Evolutionary conservation across 1,140 invertebrate species (phyloP).

Genomic region (Aphaenogaster floridana): DNA sequence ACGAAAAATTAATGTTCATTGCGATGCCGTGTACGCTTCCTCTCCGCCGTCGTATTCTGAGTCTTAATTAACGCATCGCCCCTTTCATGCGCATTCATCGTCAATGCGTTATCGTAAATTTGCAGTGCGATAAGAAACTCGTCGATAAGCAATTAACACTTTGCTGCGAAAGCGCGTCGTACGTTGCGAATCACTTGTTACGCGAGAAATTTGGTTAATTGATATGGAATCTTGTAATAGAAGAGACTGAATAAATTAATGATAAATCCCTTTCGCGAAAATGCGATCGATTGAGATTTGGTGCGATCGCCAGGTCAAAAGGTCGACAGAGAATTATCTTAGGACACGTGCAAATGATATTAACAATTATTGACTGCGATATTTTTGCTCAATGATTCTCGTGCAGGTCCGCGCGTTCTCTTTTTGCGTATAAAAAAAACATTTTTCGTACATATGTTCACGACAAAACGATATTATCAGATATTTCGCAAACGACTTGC

Average conservation of each 20-base stretch:
- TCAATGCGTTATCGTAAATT: slow-evolving; percentile 45
- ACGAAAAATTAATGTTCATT: slow-evolving; percentile 37
- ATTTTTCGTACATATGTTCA: neutral
- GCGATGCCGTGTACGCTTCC: neutral
- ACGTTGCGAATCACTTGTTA: slow-evolving; percentile 17
- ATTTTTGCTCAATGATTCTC: slow-evolving; percentile 19
- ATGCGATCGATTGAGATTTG: slow-evolving; percentile 37
- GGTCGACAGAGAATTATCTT: slow-evolving; percentile 36
- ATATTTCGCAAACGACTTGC: slow-evolving; percentile 28
- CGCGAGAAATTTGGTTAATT: slow-evolving; percentile 45
- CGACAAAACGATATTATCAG: slow-evolving; percentile 2
- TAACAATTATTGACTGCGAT: slow-evolving; percentile 34
- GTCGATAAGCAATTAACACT: slow-evolving; percentile 54
- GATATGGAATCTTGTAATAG: slow-evolving; percentile 21
- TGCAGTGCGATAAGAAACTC: slow-evolving; percentile 43
- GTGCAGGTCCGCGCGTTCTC: neutral
- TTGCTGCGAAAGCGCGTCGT: neutral
- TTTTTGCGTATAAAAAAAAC: neutral
- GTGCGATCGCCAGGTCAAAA: slow-evolving; percentile 43
- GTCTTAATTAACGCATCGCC: slow-evolving; percentile 43
- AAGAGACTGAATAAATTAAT: slow-evolving; percentile 15
- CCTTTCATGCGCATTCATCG: slow-evolving; percentile 36
- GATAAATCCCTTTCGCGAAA: neutral
- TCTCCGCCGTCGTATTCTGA: neutral
- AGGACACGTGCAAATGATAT: neutral